Conservation (phyloP, 64 coral and sea anemone genomes). For the Actinia tenebrosa region DNA sequence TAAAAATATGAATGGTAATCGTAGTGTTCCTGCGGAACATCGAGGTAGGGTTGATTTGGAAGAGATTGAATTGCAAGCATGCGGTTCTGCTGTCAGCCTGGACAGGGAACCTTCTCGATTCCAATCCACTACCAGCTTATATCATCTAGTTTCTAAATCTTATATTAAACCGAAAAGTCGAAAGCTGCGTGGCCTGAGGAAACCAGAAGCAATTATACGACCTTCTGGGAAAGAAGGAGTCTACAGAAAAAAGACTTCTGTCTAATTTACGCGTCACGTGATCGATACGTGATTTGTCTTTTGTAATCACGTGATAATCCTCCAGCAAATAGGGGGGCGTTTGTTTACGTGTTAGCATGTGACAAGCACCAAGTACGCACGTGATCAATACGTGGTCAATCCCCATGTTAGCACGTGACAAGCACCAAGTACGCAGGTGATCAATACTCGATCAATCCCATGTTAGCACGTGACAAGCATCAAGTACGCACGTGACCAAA, state of each 20-base stretch:
- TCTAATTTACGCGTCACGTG: not conserved
- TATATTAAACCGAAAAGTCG: slow-evolving; percentile 74
- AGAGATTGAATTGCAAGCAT: slow-evolving; percentile 44
- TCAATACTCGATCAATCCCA: not conserved
- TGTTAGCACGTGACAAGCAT: not conserved
- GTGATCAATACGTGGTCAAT: not conserved
- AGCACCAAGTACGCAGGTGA: not conserved
- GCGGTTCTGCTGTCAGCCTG: slow-evolving; percentile 51
- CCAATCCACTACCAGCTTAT: slow-evolving; percentile 66
- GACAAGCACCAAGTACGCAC: not conserved
- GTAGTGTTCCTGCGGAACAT: not conserved
- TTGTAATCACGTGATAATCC: not conserved
- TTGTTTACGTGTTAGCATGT: not conserved
- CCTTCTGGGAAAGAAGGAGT: slow-evolving; percentile 54
- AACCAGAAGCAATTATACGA: slow-evolving; percentile 60
- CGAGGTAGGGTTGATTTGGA: not conserved
- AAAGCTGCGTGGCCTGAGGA: slow-evolving; percentile 54
- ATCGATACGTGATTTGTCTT: not conserved
- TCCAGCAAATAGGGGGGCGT: not conserved
- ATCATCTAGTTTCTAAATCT: slow-evolving; percentile 64
- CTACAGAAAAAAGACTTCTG: slow-evolving; percentile 44
- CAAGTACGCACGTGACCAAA: not conserved
- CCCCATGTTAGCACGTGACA: not conserved
- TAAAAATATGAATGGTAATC: not conserved
- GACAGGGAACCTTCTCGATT: slow-evolving; percentile 40